A percentile compares a stretch with the other conserved stretches of the same genome.
phyloP scores from a whole-genome alignment of 2,113 vertebrate genomes.

The Amphilophus citrinellus region DNA sequence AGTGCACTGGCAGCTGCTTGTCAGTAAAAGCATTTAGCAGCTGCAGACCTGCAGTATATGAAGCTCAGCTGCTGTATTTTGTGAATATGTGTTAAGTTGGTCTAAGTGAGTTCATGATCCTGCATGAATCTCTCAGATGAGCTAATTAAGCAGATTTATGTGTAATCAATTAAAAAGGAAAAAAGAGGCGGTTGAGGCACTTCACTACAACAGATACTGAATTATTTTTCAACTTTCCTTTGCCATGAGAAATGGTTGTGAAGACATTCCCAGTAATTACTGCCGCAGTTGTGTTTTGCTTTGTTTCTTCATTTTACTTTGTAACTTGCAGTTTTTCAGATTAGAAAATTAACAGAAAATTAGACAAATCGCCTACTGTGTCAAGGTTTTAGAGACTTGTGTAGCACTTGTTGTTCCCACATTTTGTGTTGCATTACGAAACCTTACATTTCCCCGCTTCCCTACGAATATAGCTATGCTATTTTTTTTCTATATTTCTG shows the following conservation, averaged over 20 bases:
- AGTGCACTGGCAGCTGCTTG: neutral
- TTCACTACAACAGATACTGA: neutral
- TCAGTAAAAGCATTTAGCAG: constrained; percentile 36
- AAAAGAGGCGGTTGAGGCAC: neutral
- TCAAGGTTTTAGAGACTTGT: neutral
- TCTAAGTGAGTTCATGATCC: constrained; percentile 17
- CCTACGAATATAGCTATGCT: neutral
- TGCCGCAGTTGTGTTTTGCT: neutral
- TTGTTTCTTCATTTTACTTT: neutral
- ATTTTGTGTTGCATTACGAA: neutral
- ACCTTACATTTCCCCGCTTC: neutral
- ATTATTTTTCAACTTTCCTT: neutral
- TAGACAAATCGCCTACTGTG: neutral
- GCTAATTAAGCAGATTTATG: constrained; percentile 26
- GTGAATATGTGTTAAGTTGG: constrained; percentile 11
- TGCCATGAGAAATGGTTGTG: neutral
- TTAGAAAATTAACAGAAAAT: neutral
- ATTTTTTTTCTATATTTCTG: neutral
- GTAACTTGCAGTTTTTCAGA: neutral
- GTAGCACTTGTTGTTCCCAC: neutral
- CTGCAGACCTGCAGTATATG: constrained; percentile 1
- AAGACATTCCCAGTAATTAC: neutral
- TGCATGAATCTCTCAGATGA: neutral
- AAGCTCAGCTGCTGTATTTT: constrained; percentile 6
- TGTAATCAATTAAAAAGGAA: neutral